phyloP scores from a whole-genome alignment of 2,888 invertebrate genomes.

The Eutolmus rufibarbis region DNA sequence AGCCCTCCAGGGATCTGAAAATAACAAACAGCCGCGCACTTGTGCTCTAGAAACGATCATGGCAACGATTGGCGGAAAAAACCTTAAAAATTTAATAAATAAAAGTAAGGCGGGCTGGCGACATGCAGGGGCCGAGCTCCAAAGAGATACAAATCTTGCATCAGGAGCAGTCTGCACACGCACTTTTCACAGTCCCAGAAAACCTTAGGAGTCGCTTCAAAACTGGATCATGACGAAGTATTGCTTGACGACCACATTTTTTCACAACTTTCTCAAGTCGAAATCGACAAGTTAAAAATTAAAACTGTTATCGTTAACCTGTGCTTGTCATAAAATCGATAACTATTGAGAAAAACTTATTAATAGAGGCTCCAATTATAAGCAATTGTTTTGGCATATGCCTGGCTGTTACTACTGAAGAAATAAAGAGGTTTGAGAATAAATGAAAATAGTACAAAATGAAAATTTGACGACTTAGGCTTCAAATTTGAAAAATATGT shows the following conservation, averaged over 20 bases:
- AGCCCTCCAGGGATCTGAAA: neutral
- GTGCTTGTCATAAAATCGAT: too few species aligned
- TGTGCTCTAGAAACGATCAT: neutral
- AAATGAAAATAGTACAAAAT: too few species aligned
- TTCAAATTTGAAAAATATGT: too few species aligned
- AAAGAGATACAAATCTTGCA: slow-evolving; percentile 6
- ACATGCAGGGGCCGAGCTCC: neutral
- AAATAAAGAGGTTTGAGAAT: too few species aligned
- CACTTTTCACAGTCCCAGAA: neutral
- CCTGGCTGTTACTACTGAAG: too few species aligned
- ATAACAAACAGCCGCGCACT: slow-evolving; percentile 24
- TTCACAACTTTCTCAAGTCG: neutral
- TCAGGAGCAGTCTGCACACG: neutral
- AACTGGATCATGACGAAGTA: slow-evolving; percentile 21
- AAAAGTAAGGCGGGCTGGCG: neutral
- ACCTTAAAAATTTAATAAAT: neutral
- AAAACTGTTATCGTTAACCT: too few species aligned
- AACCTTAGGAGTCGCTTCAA: neutral
- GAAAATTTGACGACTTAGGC: too few species aligned
- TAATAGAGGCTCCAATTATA: too few species aligned
- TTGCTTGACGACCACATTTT: neutral
- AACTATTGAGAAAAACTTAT: too few species aligned
- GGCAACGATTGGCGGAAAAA: neutral
- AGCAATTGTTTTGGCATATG: too few species aligned
- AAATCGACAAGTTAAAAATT: neutral